A percentile compares a stretch with the other conserved stretches of the same genome.
Conservation (phyloP, 2,888 invertebrate species). For the Drosophila quinaria region DNA sequence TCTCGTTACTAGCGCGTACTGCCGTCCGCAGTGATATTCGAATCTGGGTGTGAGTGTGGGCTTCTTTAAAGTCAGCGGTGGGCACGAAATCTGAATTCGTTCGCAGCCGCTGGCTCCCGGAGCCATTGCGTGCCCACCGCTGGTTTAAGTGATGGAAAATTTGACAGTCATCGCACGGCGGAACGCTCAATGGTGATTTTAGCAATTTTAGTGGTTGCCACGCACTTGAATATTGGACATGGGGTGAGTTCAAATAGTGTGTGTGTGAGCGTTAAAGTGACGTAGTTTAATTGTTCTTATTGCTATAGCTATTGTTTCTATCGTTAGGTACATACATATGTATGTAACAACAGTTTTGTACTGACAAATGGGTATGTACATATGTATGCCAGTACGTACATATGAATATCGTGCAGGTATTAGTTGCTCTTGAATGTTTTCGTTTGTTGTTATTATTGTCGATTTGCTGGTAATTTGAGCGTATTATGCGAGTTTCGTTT, state of each 20-base stretch:
- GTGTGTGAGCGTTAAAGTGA: slow-evolving; percentile 33
- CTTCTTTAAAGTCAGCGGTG: too few relatives aligned
- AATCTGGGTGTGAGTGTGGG: slow-evolving; percentile 6
- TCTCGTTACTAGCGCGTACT: too few relatives aligned
- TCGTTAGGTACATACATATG: not conserved
- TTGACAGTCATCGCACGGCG: slow-evolving; percentile 43
- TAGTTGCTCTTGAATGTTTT: slow-evolving; percentile 19
- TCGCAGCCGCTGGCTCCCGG: too few relatives aligned
- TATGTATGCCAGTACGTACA: not conserved
- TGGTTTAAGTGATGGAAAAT: slow-evolving; percentile 44
- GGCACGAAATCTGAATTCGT: too few relatives aligned
- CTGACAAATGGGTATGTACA: not conserved
- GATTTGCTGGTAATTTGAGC: slow-evolving; percentile 37
- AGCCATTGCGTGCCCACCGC: too few relatives aligned
- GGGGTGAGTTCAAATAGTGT: not conserved
- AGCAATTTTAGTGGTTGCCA: slow-evolving; percentile 47
- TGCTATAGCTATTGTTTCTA: slow-evolving; percentile 19
- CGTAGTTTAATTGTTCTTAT: slow-evolving; percentile 36
- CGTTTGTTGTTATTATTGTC: slow-evolving; percentile 17
- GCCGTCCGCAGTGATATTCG: not conserved
- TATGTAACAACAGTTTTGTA: slow-evolving; percentile 8
- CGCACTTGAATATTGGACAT: slow-evolving; percentile 1
- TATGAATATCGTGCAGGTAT: not conserved
- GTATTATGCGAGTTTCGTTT: slow-evolving; percentile 43
- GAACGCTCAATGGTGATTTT: slow-evolving; percentile 34